These are phyloP conservation scores for Craterocephalus amniculus DNA, from an alignment of 2,797 vertebrate species.

Conservation along the genomic window DNA sequence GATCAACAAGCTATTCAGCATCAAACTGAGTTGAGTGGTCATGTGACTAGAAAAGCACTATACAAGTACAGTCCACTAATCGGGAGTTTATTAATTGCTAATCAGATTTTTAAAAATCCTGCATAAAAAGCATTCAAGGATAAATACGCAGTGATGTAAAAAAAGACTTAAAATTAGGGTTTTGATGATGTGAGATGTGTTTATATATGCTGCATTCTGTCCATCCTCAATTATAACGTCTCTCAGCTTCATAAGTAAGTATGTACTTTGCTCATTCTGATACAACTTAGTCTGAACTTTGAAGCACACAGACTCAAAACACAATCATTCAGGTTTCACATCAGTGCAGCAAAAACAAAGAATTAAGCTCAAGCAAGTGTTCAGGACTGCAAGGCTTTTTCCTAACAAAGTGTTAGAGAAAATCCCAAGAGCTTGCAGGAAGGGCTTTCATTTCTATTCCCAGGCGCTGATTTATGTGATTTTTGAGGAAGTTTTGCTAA, in stretches of 20 bases:
- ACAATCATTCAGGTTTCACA: constrained; percentile 30
- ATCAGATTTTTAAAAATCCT: no score
- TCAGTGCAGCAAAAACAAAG: constrained; percentile 43
- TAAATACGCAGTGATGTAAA: background rate
- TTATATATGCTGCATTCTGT: background rate
- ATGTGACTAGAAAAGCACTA: no score
- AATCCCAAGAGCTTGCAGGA: constrained; percentile 74
- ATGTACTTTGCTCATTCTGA: constrained; percentile 10
- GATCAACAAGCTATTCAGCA: no score
- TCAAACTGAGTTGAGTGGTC: no score
- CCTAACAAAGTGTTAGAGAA: constrained; percentile 32
- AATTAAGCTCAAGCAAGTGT: constrained; percentile 53
- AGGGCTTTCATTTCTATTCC: constrained; percentile 88
- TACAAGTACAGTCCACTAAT: no score
- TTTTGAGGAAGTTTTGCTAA: constrained; percentile 90
- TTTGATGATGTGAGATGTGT: background rate
- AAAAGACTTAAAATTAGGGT: background rate
- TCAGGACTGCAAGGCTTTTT: constrained; percentile 60
- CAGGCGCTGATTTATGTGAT: constrained; percentile 91
- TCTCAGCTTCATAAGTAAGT: constrained; percentile 8
- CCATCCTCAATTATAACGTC: background rate
- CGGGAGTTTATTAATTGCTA: no score
- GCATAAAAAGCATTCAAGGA: background rate
- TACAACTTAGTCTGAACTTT: constrained; percentile 5
- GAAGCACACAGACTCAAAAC: constrained; percentile 20